Evolutionary conservation across 2,113 vertebrate species (phyloP), one percentile per base, ranked within the genome.

Genomic region (Syngnathus typhle): DNA sequence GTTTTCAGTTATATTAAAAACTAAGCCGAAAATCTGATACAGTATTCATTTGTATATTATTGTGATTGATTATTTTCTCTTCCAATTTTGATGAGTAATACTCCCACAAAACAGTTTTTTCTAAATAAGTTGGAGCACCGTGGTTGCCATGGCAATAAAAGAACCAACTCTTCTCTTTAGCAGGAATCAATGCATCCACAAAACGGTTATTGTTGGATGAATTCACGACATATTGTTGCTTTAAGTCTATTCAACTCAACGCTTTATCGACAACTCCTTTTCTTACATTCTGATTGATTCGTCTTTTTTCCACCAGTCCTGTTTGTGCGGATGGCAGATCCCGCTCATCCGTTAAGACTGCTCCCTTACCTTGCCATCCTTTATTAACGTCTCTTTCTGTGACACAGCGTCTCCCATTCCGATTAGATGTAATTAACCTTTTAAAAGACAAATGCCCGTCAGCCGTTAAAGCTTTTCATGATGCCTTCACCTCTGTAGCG

Each of bases 401-500:
- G 73, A 80, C 36, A 71, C 43, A 58, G 67, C 74, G 72, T 67
- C 79, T 86, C 67, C 43, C 83, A 84, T 79, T 84, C 79, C 81
- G 83, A 91, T 85, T 87, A 88, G 78, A 88, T 66, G 71, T 76
- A 88, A 89, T 90, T 90, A 89, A 91, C 87, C 85, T 90, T 89
- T 88, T 60, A 62, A 74, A 77, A 84, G 74, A 72, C 76, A 74
- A 80, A 83, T 73, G 62, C 76, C 60, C 65, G 65, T 64, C 67
- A 62, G 69, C 61, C 72, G 83, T 87, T 85, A 77, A 82, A 70
- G 82, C 9, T 88, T 89, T 87, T 80, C 69, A 54, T 6, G 18
- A 54, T 43, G 43, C 71, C 6, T 69, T 49, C 49, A 5, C 47
- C 19, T 74, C 36, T 12, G 10, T 37, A 43, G 16, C 36, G 39